Percentiles rank a stretch among this genome's conserved stretches.
These are phyloP conservation scores for Carassius gibelio DNA, from an alignment of 2,113 vertebrate species.

Conservation along the genomic window DNA sequence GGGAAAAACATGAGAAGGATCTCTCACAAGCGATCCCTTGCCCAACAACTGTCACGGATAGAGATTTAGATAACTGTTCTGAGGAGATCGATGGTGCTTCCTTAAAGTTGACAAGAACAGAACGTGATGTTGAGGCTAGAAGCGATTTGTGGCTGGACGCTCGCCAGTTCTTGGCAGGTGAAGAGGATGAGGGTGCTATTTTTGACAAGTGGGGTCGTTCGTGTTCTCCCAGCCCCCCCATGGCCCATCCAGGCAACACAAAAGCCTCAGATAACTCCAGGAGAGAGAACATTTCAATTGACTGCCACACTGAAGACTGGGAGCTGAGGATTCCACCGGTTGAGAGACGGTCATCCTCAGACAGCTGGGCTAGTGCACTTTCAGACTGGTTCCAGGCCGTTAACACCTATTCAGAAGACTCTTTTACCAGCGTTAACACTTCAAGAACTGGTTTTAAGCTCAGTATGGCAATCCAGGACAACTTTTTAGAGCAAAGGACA, in stretches of 20 bases:
- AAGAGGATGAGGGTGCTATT: conserved; percentile 68
- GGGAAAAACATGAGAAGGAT: conserved; percentile 40
- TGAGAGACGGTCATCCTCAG: conserved; percentile 77
- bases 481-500: conserved; percentile 65
- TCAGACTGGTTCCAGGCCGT: conserved; percentile 80
- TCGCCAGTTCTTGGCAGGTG: conserved; percentile 69
- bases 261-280: conserved; percentile 77
- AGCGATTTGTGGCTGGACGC: conserved; percentile 74
- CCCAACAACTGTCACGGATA: neutral
- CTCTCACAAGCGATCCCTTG: conserved; percentile 51
- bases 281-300: conserved; percentile 73
- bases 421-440: conserved; percentile 29
- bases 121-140: conserved; percentile 59
- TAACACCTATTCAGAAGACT: conserved; percentile 69
- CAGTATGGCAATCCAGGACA: conserved; percentile 72
- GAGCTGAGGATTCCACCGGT: conserved; percentile 66
- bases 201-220: conserved; percentile 76
- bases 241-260: conserved; percentile 68
- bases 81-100: conserved; percentile 38
- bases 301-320: conserved; percentile 78
- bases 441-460: conserved; percentile 52
- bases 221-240: conserved; percentile 68
- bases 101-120: conserved; percentile 47
- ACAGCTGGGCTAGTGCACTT: conserved; percentile 75
- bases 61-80: neutral